Evolutionary conservation across 1,140 invertebrate genomes (phyloP).

Genomic region (Coptotermes formosanus): DNA sequence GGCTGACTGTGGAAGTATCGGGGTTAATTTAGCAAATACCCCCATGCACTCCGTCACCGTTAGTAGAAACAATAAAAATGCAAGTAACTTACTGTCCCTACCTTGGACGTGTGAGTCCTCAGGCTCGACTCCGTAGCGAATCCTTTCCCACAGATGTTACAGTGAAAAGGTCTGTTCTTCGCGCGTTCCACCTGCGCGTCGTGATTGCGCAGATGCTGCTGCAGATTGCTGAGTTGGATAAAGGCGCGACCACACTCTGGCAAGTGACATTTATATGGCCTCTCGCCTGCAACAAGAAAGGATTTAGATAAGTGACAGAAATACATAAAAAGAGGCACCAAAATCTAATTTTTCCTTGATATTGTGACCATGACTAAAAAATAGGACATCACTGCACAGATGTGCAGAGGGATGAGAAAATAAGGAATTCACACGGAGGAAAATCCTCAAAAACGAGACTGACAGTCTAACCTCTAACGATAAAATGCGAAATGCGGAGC

Average conservation of each 20-base stretch:
- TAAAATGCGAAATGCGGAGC: no score
- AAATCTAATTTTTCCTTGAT: no score
- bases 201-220: constrained; percentile 95
- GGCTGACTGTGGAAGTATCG: background rate
- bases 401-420: no score
- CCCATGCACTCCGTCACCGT: background rate
- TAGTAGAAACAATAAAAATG: constrained; percentile 22
- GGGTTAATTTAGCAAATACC: background rate
- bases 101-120: constrained; percentile 93
- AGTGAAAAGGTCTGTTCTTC: constrained; percentile 93
- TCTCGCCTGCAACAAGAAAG: constrained; percentile 70
- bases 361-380: no score
- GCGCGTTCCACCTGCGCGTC: constrained; percentile 93
- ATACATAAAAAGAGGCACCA: no score
- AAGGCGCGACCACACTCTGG: constrained; percentile 94
- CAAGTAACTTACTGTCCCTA: constrained; percentile 68
- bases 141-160: constrained; percentile 93
- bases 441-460: no score
- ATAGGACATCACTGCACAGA: no score
- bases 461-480: no score
- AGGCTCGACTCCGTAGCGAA: constrained; percentile 95
- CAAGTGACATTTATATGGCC: constrained; percentile 94
- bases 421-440: no score
- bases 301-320: no score
- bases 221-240: constrained; percentile 95